Evolutionary conservation across 2,113 vertebrate genomes (phyloP).

Genomic region (Typhlomys cinereus): DNA sequence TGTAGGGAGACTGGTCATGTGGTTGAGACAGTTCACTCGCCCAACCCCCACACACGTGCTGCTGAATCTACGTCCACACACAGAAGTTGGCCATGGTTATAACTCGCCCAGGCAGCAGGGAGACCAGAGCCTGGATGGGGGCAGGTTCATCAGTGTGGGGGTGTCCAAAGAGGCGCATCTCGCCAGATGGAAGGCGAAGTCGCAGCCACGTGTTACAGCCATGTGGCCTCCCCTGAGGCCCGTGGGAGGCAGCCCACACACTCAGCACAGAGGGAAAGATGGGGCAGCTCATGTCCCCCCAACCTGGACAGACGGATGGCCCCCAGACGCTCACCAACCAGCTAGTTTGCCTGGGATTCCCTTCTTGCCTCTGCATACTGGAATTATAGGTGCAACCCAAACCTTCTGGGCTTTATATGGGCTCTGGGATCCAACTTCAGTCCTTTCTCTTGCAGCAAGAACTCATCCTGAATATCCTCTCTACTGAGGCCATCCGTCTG

Average conservation of each 20-base stretch:
- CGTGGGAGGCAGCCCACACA: conserved; percentile 13
- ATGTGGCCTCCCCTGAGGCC: neutral
- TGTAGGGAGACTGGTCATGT: neutral
- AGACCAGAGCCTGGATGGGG: neutral
- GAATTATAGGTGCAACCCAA: too few species aligned
- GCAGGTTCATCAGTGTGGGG: neutral
- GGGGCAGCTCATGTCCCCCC: neutral
- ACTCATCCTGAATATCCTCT: too few species aligned
- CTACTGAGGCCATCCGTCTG: accelerated
- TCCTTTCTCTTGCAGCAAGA: too few species aligned
- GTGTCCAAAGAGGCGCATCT: neutral
- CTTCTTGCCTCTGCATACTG: too few species aligned
- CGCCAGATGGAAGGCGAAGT: conserved; percentile 65
- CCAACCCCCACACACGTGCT: neutral
- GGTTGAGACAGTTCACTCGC: neutral
- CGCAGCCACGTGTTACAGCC: neutral
- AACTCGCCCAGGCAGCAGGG: neutral
- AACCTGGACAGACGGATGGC: neutral
- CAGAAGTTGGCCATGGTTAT: accelerated
- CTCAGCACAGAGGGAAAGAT: neutral
- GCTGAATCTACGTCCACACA: neutral
- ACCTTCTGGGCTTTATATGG: too few species aligned
- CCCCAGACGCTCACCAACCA: too few species aligned
- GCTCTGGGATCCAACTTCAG: too few species aligned
- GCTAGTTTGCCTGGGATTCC: too few species aligned